phyloP scores from a whole-genome alignment of 2,797 vertebrate species.

The Acrossocheilus fasciatus region DNA sequence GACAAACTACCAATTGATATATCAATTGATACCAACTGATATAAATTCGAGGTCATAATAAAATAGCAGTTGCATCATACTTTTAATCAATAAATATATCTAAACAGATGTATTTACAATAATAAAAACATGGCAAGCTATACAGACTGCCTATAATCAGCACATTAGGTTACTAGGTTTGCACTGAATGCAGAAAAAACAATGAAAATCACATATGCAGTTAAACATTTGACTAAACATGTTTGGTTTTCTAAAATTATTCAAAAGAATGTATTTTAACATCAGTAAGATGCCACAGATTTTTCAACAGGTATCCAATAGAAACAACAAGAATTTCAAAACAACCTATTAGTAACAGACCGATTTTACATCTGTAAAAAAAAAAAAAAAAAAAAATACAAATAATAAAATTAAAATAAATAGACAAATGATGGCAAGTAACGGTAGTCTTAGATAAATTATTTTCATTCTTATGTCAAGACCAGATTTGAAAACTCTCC shows the following conservation, averaged over 20 bases:
- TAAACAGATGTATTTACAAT: slow-evolving; percentile 31
- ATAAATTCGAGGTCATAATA: too few species aligned
- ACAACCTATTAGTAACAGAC: background rate
- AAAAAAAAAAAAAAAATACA: too few species aligned
- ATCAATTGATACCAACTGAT: too few species aligned
- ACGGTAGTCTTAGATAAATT: background rate
- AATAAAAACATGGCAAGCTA: background rate
- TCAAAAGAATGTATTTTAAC: background rate
- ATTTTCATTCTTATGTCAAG: background rate
- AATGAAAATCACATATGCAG: background rate
- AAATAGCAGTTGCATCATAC: background rate
- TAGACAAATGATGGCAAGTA: background rate
- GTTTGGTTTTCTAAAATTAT: background rate
- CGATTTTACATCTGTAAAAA: background rate
- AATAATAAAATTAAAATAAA: background rate
- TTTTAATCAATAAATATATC: slow-evolving; percentile 35
- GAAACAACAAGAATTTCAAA: background rate
- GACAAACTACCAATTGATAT: too few species aligned
- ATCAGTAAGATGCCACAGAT: background rate
- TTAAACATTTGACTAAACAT: background rate
- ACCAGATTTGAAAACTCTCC: background rate
- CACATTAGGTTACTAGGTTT: background rate
- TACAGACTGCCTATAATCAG: background rate
- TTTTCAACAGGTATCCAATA: background rate
- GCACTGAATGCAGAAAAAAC: background rate